A percentile compares a stretch with the other conserved stretches of the same genome.
Conservation (phyloP, 2,113 vertebrate species). For the Pachycephala philippinensis region DNA sequence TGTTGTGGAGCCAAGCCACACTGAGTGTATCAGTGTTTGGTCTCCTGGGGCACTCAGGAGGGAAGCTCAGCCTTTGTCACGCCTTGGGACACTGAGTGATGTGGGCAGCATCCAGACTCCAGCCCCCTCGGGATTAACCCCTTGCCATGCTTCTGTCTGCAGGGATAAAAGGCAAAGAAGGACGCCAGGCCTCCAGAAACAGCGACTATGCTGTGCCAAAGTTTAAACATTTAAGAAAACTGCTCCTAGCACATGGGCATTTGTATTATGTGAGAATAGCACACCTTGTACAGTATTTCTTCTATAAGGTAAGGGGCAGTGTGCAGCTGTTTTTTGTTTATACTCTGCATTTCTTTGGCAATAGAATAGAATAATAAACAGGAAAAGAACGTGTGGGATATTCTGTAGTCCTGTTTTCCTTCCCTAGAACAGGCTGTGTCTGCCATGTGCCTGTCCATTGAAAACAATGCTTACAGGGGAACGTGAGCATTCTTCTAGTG, state of each 20-base stretch:
- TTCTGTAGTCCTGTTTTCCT: not conserved
- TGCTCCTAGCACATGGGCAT: slow-evolving; percentile 93
- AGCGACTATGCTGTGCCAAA: slow-evolving; percentile 97
- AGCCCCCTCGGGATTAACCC: not conserved
- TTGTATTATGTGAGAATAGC: slow-evolving; percentile 98
- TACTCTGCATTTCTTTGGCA: accelerated
- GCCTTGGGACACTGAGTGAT: not conserved
- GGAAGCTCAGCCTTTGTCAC: not conserved
- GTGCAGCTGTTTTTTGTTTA: not conserved
- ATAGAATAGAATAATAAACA: not conserved
- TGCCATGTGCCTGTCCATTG: not conserved
- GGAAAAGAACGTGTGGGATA: accelerated
- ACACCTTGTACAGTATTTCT: slow-evolving; percentile 99
- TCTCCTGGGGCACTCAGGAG: not conserved
- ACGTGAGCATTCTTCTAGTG: not conserved
- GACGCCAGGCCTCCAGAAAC: slow-evolving; percentile 94
- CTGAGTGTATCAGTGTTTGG: not conserved
- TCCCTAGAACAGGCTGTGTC: not conserved
- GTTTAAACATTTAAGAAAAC: slow-evolving; percentile 93
- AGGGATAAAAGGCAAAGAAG: slow-evolving; percentile 98
- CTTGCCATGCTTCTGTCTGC: not conserved
- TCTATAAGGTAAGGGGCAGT: slow-evolving; percentile 88
- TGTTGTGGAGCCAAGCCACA: not conserved
- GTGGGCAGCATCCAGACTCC: not conserved
- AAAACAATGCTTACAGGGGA: not conserved